These are phyloP conservation scores for Kryphioiulus occultus DNA, from an alignment of 2,888 invertebrate genomes.

Conservation along the genomic window DNA sequence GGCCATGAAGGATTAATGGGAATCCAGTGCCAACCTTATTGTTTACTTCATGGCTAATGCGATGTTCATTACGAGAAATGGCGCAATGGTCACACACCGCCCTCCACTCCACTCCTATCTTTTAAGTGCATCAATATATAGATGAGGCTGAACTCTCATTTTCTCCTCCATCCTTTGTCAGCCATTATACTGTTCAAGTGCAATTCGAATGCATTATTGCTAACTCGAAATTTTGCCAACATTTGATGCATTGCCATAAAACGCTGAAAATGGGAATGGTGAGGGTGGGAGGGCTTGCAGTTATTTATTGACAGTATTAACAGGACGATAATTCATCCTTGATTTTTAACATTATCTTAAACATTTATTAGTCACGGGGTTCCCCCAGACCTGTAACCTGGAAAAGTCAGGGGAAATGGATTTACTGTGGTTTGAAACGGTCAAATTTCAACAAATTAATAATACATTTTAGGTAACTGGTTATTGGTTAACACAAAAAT, in stretches of 20 bases:
- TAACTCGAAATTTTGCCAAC: neutral
- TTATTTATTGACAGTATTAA: too few relatives aligned
- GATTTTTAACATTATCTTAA: too few relatives aligned
- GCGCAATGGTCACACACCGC: neutral
- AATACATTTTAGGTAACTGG: too few relatives aligned
- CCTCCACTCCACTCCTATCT: neutral
- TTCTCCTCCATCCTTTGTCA: neutral
- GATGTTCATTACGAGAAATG: slow-evolving; percentile 36
- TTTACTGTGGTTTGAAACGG: too few relatives aligned
- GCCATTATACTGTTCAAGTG: neutral
- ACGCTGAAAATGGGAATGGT: too few relatives aligned
- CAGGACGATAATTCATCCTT: too few relatives aligned
- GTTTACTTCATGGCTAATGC: slow-evolving; percentile 29
- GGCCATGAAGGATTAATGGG: slow-evolving; percentile 37
- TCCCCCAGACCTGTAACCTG: too few relatives aligned
- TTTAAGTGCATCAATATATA: slow-evolving; percentile 38
- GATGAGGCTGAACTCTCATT: slow-evolving; percentile 21
- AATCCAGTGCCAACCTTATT: slow-evolving; percentile 33
- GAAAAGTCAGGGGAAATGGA: too few relatives aligned
- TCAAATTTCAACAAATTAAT: too few relatives aligned
- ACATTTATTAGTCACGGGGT: too few relatives aligned
- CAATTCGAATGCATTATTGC: neutral
- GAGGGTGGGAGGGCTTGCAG: too few relatives aligned
- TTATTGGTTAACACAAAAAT: too few relatives aligned
- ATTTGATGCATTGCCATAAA: neutral